phyloP scores from a whole-genome alignment of 2,888 invertebrate species.

The Metellina segmentata region DNA sequence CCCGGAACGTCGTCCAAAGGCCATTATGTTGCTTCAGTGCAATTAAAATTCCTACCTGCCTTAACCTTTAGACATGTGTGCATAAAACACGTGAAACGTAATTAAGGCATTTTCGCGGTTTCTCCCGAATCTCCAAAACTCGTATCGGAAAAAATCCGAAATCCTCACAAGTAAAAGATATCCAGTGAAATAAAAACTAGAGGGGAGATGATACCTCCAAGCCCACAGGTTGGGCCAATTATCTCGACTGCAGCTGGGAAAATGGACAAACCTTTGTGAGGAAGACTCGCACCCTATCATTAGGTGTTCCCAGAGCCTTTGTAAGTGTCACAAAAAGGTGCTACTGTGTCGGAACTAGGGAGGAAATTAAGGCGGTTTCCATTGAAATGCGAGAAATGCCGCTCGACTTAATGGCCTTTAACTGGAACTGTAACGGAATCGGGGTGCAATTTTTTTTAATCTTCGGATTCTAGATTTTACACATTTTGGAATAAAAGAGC shows the following conservation, averaged over 20 bases:
- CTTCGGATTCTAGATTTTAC: slow-evolving; percentile 5
- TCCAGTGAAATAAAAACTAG: neutral
- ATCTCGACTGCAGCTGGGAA: slow-evolving; percentile 54
- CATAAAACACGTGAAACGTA: too few species aligned
- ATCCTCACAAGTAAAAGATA: slow-evolving; percentile 4
- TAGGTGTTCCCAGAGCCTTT: slow-evolving; percentile 22
- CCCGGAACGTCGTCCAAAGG: too few species aligned
- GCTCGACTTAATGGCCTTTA: slow-evolving; percentile 33
- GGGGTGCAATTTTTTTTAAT: neutral
- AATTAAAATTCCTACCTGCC: too few species aligned
- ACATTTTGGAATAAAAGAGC: neutral
- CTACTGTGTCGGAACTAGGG: neutral
- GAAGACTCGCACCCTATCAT: slow-evolving; percentile 55
- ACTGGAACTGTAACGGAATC: slow-evolving; percentile 65
- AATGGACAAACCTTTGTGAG: slow-evolving; percentile 30
- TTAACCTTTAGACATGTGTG: too few species aligned
- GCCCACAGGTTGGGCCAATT: neutral
- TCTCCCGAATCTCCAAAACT: too few species aligned
- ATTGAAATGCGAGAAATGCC: slow-evolving; percentile 74
- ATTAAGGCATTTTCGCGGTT: too few species aligned
- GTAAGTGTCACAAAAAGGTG: slow-evolving; percentile 44
- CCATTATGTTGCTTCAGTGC: too few species aligned
- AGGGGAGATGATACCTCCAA: neutral
- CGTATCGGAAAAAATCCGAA: neutral
- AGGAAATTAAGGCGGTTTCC: slow-evolving; percentile 47